Evolutionary conservation across 2,113 vertebrate species (phyloP).

Genomic region (Caranx melampygus): DNA sequence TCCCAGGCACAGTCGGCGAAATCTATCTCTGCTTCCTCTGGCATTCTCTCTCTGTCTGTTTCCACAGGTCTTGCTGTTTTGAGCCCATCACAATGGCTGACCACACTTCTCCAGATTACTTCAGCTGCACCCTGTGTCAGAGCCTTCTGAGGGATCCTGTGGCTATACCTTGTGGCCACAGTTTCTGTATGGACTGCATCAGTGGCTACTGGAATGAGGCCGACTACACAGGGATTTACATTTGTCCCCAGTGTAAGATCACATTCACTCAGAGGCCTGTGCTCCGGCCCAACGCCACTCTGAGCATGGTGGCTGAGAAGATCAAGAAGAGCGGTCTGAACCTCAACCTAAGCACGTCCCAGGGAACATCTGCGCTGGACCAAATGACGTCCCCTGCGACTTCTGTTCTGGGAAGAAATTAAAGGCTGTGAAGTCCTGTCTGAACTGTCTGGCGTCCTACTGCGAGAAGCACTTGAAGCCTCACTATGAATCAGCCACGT

Average conservation of each 20-base stretch:
- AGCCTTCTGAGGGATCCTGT: constrained; percentile 84
- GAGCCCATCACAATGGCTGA: constrained; percentile 80
- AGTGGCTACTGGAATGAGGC: constrained; percentile 88
- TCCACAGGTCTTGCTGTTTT: constrained; percentile 58
- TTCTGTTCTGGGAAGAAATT: constrained; percentile 84
- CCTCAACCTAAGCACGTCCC: constrained; percentile 68
- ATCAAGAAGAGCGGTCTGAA: constrained; percentile 82
- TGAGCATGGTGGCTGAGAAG: constrained; percentile 86
- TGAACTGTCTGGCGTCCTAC: constrained; percentile 84
- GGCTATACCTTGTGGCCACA: constrained; percentile 87
- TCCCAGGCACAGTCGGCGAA: constrained; percentile 58
- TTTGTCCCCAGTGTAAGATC: constrained; percentile 87
- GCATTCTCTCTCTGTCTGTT: constrained; percentile 53
- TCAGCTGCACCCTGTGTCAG: constrained; percentile 83
- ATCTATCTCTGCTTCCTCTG: constrained; percentile 56
- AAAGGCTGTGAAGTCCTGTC: constrained; percentile 86
- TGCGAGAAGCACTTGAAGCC: constrained; percentile 88
- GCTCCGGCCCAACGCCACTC: constrained; percentile 84
- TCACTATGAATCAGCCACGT: constrained; percentile 84
- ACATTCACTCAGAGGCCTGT: constrained; percentile 87
- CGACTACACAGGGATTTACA: constrained; percentile 88
- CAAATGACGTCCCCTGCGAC: constrained; percentile 82
- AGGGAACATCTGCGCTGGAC: constrained; percentile 75
- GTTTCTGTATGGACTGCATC: constrained; percentile 88
- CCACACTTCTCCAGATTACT: constrained; percentile 83